A percentile compares a stretch with the other conserved stretches of the same genome.
Evolutionary conservation across 2,797 vertebrate genomes (phyloP).

Genomic region (Sebastes nivosus): DNA sequence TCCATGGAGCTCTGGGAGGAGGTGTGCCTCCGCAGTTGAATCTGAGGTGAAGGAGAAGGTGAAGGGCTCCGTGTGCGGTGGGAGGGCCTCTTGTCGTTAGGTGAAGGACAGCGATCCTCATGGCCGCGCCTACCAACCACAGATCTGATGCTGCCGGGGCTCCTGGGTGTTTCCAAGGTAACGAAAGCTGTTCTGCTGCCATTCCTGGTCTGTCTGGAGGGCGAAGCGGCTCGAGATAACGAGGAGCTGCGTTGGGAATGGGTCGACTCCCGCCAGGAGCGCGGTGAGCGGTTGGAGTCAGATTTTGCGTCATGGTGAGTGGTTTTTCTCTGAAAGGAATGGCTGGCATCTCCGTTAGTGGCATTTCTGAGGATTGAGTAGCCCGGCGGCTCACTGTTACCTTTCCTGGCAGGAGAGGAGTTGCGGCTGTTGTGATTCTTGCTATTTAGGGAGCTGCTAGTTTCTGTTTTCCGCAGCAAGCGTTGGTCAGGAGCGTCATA

Average conservation of each 20-base stretch:
- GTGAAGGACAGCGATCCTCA: slow-evolving; percentile 49
- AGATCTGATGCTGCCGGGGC: slow-evolving; percentile 51
- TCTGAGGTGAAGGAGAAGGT: slow-evolving; percentile 63
- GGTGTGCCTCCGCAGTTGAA: slow-evolving; percentile 60
- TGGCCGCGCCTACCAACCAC: slow-evolving; percentile 21
- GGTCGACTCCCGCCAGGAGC: slow-evolving; percentile 63
- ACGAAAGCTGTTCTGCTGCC: slow-evolving; percentile 41
- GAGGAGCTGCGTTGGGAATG: slow-evolving; percentile 73
- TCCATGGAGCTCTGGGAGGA: slow-evolving; percentile 84
- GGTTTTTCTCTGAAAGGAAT: slow-evolving; percentile 62
- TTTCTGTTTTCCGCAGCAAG: slow-evolving; percentile 51
- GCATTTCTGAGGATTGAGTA: slow-evolving; percentile 69
- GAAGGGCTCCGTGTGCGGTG: slow-evolving; percentile 36
- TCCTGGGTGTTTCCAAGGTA: slow-evolving; percentile 54
- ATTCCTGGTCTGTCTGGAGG: slow-evolving; percentile 55
- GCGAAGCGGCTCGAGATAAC: slow-evolving; percentile 68
- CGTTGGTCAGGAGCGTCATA: slow-evolving; percentile 49
- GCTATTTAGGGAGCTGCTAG: slow-evolving; percentile 38
- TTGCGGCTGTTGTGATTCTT: slow-evolving; percentile 43
- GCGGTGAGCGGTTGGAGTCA: slow-evolving; percentile 63
- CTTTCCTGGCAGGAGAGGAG: slow-evolving; percentile 59
- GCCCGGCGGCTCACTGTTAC: slow-evolving; percentile 50
- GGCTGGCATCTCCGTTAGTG: slow-evolving; percentile 53
- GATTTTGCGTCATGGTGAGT: slow-evolving; percentile 41
- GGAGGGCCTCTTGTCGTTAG: slow-evolving; percentile 26